phyloP scores from a whole-genome alignment of 2,888 invertebrate species.

The Synanthedon myopaeformis region DNA sequence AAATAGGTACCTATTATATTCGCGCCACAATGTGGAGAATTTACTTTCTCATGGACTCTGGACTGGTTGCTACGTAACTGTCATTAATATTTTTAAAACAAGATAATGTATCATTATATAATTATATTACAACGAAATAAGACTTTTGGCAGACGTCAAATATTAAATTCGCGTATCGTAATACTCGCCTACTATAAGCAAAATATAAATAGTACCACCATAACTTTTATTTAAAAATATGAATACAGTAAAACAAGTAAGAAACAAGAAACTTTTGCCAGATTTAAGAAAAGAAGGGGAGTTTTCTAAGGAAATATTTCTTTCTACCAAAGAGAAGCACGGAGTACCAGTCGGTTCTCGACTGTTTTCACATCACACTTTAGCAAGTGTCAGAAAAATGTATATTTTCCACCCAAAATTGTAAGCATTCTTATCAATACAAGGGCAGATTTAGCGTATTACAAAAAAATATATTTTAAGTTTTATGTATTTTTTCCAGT shows the following conservation, averaged over 20 bases:
- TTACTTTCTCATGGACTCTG: no score
- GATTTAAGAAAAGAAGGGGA: slow-evolving; percentile 52
- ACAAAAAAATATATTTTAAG: not conserved
- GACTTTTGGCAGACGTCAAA: no score
- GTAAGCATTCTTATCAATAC: slow-evolving; percentile 27
- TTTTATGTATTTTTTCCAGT: slow-evolving; percentile 20
- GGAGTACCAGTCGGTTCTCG: slow-evolving; percentile 54
- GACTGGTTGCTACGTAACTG: no score
- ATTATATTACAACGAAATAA: no score
- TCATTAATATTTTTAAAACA: no score
- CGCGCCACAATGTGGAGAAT: no score
- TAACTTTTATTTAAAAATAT: slow-evolving; percentile 14
- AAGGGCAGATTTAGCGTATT: not conserved
- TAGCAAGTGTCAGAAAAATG: slow-evolving; percentile 66
- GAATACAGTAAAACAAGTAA: slow-evolving; percentile 41
- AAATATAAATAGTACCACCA: no score
- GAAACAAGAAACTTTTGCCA: slow-evolving; percentile 55
- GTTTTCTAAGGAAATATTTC: slow-evolving; percentile 42
- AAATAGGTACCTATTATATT: no score
- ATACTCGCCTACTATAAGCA: no score
- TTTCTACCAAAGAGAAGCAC: slow-evolving; percentile 49
- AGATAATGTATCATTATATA: no score
- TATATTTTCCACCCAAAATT: slow-evolving; percentile 52
- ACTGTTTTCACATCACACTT: slow-evolving; percentile 72
- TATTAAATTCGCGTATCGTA: no score